Evolutionary conservation across 2,113 vertebrate genomes (phyloP), one percentile per base, ranked within the genome.

Genomic region (human): DNA sequence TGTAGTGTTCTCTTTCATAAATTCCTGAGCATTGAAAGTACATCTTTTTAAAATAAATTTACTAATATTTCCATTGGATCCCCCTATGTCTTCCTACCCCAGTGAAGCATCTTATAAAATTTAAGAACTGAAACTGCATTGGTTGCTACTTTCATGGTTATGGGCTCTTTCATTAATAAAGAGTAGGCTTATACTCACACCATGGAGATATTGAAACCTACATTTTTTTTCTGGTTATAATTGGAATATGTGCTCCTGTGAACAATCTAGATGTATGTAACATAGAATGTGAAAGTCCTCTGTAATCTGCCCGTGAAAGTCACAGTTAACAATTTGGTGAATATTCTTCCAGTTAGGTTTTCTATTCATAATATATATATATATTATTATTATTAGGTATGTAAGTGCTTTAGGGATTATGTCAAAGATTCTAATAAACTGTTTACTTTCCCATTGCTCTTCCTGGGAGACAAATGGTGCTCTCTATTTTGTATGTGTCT

Each of bases 101-200:
- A 20, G 4, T 50, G 78, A 96, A 81, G 50, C n/a, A 9, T 50
- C 73, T 92, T 50, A 38, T 4, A 79, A 75, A 88, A 81, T 43
- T 96, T 76, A 88, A 93, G 92, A 96, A 93, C 59, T 55, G 82
- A 95, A 88, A 32, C 45, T 43, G 32, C 20, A 6, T 66, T 84
- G 86, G 61, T 90, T 50, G 55, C 70, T 84, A 2, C 40, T 70
- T 10, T 88, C 7, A 1, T 38, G 66, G n/a, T 13, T 43, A 30
- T 80, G 90, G 88, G 64, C n/a, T 92, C 70, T 50, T 90, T 40
- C 16, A 27, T 93, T 89, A 87, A 61, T 79, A 45, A 92, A 66
- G 48, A 43, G 57, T 59, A 43, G 76, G 50, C 64, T 87, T n/a
- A 35, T 11, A 13, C 32, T 93, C 11, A 35, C 18, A 68, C 8